phyloP scores from a whole-genome alignment of 2,797 vertebrate species.

The Arremon brunneinucha region DNA sequence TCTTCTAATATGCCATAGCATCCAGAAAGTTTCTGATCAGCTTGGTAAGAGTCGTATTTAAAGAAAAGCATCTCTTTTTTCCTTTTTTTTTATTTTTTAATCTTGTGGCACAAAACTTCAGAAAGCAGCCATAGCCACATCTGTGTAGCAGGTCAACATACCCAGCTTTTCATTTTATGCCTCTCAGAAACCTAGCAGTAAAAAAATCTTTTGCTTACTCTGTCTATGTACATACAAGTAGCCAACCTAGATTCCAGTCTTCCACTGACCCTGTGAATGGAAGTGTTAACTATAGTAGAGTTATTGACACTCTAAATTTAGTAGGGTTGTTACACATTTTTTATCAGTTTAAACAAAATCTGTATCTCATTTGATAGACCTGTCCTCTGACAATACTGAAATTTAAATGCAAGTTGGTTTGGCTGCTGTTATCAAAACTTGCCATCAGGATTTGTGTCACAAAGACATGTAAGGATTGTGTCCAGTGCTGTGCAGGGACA shows the following conservation, averaged over 20 bases:
- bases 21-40: background rate
- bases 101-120: background rate
- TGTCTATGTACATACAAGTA: background rate
- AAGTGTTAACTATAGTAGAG: background rate
- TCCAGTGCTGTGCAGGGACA: background rate
- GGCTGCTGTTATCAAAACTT: background rate
- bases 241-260: background rate
- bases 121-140: background rate
- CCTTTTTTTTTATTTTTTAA: background rate
- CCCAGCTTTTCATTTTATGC: background rate
- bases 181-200: background rate
- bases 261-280: background rate
- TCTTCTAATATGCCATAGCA: background rate
- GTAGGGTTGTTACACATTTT: background rate
- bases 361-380: background rate
- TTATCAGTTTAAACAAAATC: background rate
- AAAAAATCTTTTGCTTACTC: background rate
- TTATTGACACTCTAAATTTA: background rate
- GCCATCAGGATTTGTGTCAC: background rate
- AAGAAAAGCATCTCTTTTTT: rapidly evolving
- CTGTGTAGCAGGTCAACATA: background rate
- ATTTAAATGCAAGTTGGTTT: background rate
- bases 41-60: background rate
- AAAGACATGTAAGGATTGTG: rapidly evolving
- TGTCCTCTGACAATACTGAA: background rate